These are phyloP conservation scores for Odontothrips loti DNA, from an alignment of 2,888 invertebrate genomes.

Conservation along the genomic window DNA sequence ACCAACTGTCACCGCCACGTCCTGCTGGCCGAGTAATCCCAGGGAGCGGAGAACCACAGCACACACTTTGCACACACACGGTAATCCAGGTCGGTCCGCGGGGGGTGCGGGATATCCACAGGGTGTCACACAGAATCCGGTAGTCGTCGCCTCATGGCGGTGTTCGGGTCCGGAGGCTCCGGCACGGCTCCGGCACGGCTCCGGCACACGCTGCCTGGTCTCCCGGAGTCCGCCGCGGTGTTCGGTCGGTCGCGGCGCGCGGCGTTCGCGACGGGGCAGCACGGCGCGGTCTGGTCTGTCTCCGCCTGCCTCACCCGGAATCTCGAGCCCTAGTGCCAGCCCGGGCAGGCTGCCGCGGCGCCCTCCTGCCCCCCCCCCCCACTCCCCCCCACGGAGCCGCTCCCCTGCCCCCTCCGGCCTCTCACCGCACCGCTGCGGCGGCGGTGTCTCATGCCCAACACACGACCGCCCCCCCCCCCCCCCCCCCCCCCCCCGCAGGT, in stretches of 20 bases:
- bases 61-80: not conserved
- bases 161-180: too few relatives aligned
- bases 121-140: too few relatives aligned
- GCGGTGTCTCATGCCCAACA: conserved; percentile 11
- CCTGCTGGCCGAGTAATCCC: too few relatives aligned
- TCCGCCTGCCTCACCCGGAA: not conserved
- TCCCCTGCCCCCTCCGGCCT: not conserved
- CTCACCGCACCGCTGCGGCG: not conserved
- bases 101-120: too few relatives aligned
- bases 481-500: not conserved
- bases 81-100: not conserved
- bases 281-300: not conserved
- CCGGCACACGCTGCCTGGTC: not conserved
- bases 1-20: too few relatives aligned
- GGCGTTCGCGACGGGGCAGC: not conserved
- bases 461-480: not conserved
- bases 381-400: not conserved
- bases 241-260: not conserved
- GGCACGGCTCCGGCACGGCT: too few relatives aligned
- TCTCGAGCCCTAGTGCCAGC: not conserved
- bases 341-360: not conserved
- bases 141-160: too few relatives aligned
- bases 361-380: not conserved
- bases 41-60: too few relatives aligned
- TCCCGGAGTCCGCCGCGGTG: not conserved